These are phyloP conservation scores for Leptogaster cylindrica DNA, from an alignment of 2,888 invertebrate species.

Conservation along the genomic window DNA sequence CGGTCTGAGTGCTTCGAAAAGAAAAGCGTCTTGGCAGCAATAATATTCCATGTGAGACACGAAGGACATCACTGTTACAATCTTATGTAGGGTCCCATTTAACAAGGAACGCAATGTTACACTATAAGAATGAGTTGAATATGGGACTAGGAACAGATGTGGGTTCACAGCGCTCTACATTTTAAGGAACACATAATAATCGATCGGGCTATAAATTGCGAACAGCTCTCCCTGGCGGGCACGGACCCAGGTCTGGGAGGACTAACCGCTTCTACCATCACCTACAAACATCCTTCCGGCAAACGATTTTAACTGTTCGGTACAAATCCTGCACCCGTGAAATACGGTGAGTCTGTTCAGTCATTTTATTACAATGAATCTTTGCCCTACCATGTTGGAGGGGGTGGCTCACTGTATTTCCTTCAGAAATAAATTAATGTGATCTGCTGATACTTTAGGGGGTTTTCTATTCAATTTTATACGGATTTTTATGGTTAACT, in stretches of 20 bases:
- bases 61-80: conserved; percentile 35
- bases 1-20: conserved; percentile 17
- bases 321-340: conserved; percentile 35
- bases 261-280: conserved; percentile 5
- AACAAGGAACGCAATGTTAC: conserved; percentile 31
- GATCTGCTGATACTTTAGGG: conserved; percentile 39
- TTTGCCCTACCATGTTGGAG: neutral
- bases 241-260: neutral
- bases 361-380: conserved; percentile 39
- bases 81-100: conserved; percentile 23
- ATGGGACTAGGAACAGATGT: conserved; percentile 41
- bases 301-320: conserved; percentile 36
- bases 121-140: conserved; percentile 37
- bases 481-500: conserved; percentile 43
- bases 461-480: conserved; percentile 40
- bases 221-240: conserved; percentile 2
- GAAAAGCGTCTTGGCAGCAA: conserved; percentile 21
- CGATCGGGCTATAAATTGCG: conserved; percentile 41
- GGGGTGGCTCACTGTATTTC: conserved; percentile 10
- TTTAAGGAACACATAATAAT: conserved; percentile 43
- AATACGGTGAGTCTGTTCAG: conserved; percentile 41
- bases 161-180: conserved; percentile 42
- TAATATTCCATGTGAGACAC: conserved; percentile 37
- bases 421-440: conserved; percentile 41
- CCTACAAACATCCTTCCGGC: conserved; percentile 35